phyloP scores from a whole-genome alignment of 2,888 invertebrate genomes.

The Polyploca ridens region DNA sequence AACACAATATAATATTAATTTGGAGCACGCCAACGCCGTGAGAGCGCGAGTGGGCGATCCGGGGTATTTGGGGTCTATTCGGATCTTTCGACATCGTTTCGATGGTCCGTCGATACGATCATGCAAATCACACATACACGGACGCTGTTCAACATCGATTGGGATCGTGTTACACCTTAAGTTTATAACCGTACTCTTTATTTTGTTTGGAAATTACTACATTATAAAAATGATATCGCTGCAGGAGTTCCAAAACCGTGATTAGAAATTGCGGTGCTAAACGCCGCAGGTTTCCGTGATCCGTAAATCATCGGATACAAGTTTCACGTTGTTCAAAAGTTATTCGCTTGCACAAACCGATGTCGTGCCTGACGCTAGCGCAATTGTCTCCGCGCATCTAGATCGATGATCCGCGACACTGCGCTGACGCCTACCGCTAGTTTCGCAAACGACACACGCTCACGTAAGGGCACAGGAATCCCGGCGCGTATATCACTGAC shows the following conservation, averaged over 20 bases:
- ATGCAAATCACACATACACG: constrained; percentile 36
- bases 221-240: background rate
- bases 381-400: constrained; percentile 69
- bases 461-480: constrained; percentile 46
- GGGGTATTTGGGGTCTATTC: constrained; percentile 42
- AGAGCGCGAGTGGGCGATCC: constrained; percentile 49
- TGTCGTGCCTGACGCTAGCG: constrained; percentile 42
- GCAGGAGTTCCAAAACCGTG: background rate
- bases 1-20: constrained; percentile 69
- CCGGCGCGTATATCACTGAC: constrained; percentile 25
- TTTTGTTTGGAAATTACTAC: background rate
- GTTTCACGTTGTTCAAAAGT: constrained; percentile 4
- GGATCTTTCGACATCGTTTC: constrained; percentile 46
- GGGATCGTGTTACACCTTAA: constrained; percentile 26
- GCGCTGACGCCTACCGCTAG: constrained; percentile 48
- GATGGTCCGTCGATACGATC: constrained; percentile 42
- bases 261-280: constrained; percentile 33
- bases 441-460: constrained; percentile 49
- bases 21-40: constrained; percentile 62
- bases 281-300: constrained; percentile 39
- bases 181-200: constrained; percentile 16
- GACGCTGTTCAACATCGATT: constrained; percentile 22
- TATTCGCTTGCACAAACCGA: constrained; percentile 44
- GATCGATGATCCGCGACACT: constrained; percentile 62
- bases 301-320: constrained; percentile 1